Base-by-base conservation (phyloP, 2,888 invertebrate species). In the Diarsia brunnea region DNA sequence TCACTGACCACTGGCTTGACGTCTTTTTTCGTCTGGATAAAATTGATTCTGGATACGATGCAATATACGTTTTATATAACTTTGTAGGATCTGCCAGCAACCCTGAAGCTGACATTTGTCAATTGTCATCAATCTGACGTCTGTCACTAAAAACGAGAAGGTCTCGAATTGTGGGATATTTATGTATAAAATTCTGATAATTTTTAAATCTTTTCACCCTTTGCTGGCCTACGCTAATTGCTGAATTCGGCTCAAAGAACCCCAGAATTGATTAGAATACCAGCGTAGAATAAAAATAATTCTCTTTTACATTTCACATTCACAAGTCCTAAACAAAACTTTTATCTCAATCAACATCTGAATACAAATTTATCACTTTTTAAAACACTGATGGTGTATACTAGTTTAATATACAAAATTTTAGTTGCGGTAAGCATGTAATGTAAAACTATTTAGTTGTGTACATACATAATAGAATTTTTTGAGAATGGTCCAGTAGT, bases 351-450 rank as follows among this genome's bases (percentile, higher is more conserved):
- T 11, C n/a, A 77, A 49, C 55, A 65, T 16, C 31, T 45, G 4
- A 79, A 45, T 24, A 63, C 11, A 58, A 16, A 10, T 0, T n/a
- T 64, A 55, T 51, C 47, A n/a, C 8, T 49, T 38, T 7, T 0
- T 14, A 5, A 1, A 61, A 53, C 51, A 73, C 72, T 72, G 53
- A 89, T 90, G 88, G 75, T 88, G 68, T 81, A 76, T 73, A 75
- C 60, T 71, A 73, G 69, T 70, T 53, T 85, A 63, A 72, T 86
- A 76, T 86, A 75, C 65, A 88, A 84, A 81, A 69, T 85, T 58
- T 49, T 89, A 55, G 70, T 88, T 70, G 78, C 81, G 84, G 92
- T 92, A 79, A 84, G 87, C 68, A 77, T 82, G 81, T 69, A 38
- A 43, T 38, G 38, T 21, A 45, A 27, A 38, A n/a, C 11, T 69